These are phyloP conservation scores for Tineola bisselliella DNA, from an alignment of 2,888 invertebrate genomes.

Conservation along the genomic window DNA sequence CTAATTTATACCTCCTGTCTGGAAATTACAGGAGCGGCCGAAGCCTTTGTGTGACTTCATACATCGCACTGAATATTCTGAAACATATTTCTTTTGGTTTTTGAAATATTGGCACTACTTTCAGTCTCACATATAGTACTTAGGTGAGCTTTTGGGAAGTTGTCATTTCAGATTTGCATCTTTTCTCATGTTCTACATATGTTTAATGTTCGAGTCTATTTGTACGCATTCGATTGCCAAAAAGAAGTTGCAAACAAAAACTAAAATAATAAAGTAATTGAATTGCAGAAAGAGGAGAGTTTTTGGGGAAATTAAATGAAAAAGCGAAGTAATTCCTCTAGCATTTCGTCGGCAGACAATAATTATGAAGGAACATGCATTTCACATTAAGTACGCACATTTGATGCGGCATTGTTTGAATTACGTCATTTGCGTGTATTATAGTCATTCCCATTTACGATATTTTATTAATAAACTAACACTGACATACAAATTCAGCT, in stretches of 20 bases:
- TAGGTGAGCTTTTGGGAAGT: background rate
- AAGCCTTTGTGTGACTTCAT: no score
- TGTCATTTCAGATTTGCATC: no score
- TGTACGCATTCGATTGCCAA: background rate
- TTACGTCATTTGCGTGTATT: no score
- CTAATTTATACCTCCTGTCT: background rate
- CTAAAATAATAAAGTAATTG: background rate
- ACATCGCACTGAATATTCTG: no score
- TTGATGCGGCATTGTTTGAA: background rate
- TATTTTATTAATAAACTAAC: no score
- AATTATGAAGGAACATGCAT: background rate
- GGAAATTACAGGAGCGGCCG: background rate
- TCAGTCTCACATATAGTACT: no score
- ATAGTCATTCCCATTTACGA: no score
- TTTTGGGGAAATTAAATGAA: constrained; percentile 9
- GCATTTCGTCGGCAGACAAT: constrained; percentile 10
- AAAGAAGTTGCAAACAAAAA: background rate
- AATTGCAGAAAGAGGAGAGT: background rate
- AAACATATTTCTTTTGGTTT: no score
- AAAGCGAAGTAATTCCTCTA: constrained; percentile 2
- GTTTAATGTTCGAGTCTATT: no score
- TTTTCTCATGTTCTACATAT: no score
- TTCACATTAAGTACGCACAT: background rate
- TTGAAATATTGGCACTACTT: no score
- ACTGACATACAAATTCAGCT: no score